phyloP scores from a whole-genome alignment of 2,888 invertebrate genomes.

The Sussaba pulchella region DNA sequence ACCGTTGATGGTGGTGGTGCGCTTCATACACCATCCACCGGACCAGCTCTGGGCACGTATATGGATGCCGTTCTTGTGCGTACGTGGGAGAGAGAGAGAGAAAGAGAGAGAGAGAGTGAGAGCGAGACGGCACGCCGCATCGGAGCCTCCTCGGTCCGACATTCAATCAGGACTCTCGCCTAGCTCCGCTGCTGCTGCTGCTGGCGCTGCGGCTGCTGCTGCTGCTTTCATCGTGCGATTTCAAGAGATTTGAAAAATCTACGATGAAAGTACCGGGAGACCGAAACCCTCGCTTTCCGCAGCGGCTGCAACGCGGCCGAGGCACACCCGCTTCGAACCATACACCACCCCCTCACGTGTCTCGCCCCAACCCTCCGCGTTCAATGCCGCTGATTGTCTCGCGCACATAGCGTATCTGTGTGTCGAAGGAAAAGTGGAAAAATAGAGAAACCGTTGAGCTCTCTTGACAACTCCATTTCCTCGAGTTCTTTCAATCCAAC shows the following conservation, averaged over 20 bases:
- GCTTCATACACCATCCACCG: not conserved
- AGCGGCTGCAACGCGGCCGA: not conserved
- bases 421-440: not conserved
- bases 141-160: conserved; percentile 49
- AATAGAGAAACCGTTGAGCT: not conserved
- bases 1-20: not conserved
- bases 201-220: conserved; percentile 42
- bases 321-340: conserved; percentile 33
- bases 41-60: not conserved
- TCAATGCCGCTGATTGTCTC: conserved; percentile 58
- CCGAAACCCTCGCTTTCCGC: conserved; percentile 1
- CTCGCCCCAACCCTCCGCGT: conserved; percentile 24
- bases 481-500: conserved; percentile 1
- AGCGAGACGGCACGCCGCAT: conserved; percentile 19
- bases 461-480: conserved; percentile 27
- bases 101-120: not conserved
- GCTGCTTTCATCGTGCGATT: conserved; percentile 44
- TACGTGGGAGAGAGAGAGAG: not conserved
- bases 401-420: not conserved
- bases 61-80: conserved; percentile 2
- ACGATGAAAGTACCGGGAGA: conserved; percentile 44
- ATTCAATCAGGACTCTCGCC: conserved; percentile 58
- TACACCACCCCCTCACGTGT: conserved; percentile 5
- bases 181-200: conserved; percentile 26
- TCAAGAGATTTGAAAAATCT: conserved; percentile 47